Base-by-base conservation (phyloP, 2,113 vertebrate genomes). In the Agapornis roseicollis region DNA sequence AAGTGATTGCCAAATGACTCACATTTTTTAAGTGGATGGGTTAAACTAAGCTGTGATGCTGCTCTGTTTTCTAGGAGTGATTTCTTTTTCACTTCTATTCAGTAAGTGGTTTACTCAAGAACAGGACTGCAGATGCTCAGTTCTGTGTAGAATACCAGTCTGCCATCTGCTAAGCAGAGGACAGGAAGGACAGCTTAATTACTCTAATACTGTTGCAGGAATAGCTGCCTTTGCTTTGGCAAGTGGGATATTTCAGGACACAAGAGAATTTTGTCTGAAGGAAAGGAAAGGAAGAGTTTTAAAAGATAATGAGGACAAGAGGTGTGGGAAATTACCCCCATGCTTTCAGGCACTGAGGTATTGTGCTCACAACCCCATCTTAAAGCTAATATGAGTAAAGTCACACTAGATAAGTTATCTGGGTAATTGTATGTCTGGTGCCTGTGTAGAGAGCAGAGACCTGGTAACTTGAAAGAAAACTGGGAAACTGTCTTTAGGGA, bases 131-230 rank as follows among this genome's bases (percentile, higher is more conserved):
- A 97, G 96, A 96, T 96, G 94, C 93, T 95, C 77, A 89, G 66
- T 66, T 69, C 85, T 95, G 77, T 84, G 65, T 89, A 63, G 83
- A 94, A 95, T 93, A 90, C 78, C 90, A 90, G 83, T 31, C 92
- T 97, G 90, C 88, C 92, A 92, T 97, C 96, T 96, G 94, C 92
- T 94, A 90, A 95, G 90, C 88, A 94, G 93, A 94, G 65, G 73
- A 92, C 83, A 94, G 88, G 83, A 96, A 96, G 83, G 66, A 94
- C 83, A 63, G 73, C 94, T 92, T 95, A 95, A 96, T 96, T 96
- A 77, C 92, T 93, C 85, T 94, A 82, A 90, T 90, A 50, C 73
- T 96, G 65, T 63, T 89, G 77, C 86, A 93, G 90, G 69, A 93
- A 89, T 96, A 94, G 88, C 69, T 88, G 85, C 73, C n/a, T 95